Percentiles rank a stretch among this genome's conserved stretches.
phyloP scores from a whole-genome alignment of 2,113 vertebrate species.

The Pangasianodon gigas region DNA sequence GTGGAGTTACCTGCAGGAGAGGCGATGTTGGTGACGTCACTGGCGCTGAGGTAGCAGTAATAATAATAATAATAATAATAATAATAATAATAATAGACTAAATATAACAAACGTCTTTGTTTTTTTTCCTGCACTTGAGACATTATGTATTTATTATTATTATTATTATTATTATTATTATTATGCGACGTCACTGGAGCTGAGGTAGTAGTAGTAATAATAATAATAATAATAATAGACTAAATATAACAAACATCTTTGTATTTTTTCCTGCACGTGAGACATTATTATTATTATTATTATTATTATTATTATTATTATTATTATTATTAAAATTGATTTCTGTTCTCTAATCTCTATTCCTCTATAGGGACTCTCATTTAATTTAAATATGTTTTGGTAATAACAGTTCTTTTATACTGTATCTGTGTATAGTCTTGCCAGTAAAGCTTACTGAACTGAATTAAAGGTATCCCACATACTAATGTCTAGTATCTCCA shows the following conservation, averaged over 20 bases:
- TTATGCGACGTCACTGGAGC: too few species aligned
- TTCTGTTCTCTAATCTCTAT: too few species aligned
- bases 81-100: not conserved
- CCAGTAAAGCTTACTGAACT: not conserved
- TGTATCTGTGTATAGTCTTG: not conserved
- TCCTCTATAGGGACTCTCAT: too few species aligned
- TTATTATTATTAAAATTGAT: too few species aligned
- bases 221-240: not conserved
- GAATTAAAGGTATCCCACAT: not conserved
- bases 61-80: not conserved
- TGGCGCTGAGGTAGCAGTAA: too few species aligned
- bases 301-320: too few species aligned
- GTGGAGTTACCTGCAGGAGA: too few species aligned
- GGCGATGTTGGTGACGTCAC: too few species aligned
- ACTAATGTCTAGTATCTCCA: not conserved
- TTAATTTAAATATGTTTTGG: too few species aligned
- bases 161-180: too few species aligned
- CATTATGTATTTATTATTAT: too few species aligned
- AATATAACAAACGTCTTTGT: not conserved
- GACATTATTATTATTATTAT: too few species aligned
- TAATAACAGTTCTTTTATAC: not conserved
- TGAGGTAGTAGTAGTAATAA: not conserved
- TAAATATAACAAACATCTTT: not conserved
- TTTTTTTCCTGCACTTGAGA: not conserved
- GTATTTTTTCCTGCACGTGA: not conserved